Base-by-base conservation (phyloP, 2,888 invertebrate species). In the Digitonthophagus gazella region DNA sequence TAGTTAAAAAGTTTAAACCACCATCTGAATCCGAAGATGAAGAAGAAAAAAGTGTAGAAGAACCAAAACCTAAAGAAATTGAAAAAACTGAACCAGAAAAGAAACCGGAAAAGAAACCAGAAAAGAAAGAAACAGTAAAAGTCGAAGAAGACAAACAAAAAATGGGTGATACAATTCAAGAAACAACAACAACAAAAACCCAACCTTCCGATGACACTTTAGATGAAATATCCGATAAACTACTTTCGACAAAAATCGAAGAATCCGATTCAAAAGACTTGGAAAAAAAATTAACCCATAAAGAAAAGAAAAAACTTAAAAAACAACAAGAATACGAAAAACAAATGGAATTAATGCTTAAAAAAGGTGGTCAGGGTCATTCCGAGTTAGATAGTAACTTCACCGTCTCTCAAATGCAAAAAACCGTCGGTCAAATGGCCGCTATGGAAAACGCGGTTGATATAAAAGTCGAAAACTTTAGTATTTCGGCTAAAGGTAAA, bases 381-480 rank as follows among this genome's bases (percentile, higher is more conserved):
- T 95, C 95, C 56, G 95, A 95, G 68, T 84, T 97, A 14, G 96
- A 93, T 69, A 92, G 93, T 54, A 98, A 98, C 83, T 99, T 99
- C 80, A 96, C 98, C 2, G 93, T 99, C 72, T 98, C 98, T 2
- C 93, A 92, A 86, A 87, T 90, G 75, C 88, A 90, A 85, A 91
- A 91, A 81, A 86, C 89, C 73, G 89, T 89, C 16, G 90, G 90
- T 75, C 91, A 93, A 79, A 88, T 91, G 83, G 90, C 90, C 56
- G 91, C 93, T 44, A 78, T 94, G 75, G 98, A 98, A 80, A 93
- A 96, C 81, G 97, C 98, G 0, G 93, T 96, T 8, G 98, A 98
- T 82, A 98, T 99, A 66, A 98, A 98, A 87, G 94, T 97, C 14
- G 98, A 99, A 79, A 97, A 96, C 83, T 99, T 99, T 81, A 96